These are phyloP conservation scores for Sipha flava DNA, from an alignment of 1,140 invertebrate genomes.

Conservation along the genomic window DNA sequence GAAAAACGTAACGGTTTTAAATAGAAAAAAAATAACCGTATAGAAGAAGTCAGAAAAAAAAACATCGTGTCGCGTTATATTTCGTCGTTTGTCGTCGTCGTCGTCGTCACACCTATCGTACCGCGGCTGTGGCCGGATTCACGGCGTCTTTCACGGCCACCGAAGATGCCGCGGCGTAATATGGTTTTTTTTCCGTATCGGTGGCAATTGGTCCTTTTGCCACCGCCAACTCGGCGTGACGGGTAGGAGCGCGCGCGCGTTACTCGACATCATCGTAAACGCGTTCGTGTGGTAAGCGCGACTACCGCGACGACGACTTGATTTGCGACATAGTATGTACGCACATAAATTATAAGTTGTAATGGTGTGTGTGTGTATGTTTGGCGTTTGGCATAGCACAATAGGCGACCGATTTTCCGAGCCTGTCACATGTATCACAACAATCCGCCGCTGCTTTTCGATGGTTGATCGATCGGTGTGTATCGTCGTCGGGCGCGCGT, in stretches of 20 bases:
- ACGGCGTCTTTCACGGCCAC: slow-evolving; percentile 22
- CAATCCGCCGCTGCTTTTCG: neutral
- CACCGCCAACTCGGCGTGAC: neutral
- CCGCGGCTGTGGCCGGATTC: slow-evolving; percentile 11
- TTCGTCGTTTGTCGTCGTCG: neutral
- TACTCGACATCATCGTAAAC: too few species aligned
- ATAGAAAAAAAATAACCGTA: neutral
- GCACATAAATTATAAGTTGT: too few species aligned
- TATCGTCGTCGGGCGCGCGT: neutral
- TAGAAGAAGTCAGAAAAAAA: neutral
- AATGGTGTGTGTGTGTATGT: too few species aligned
- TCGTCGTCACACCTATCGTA: neutral
- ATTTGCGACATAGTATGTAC: too few species aligned
- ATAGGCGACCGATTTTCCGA: slow-evolving; percentile 9
- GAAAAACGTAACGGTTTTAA: neutral
- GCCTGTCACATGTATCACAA: neutral
- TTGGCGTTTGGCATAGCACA: too few species aligned
- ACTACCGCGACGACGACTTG: too few species aligned
- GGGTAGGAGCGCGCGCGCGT: neutral
- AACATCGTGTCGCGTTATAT: neutral
- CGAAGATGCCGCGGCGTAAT: neutral
- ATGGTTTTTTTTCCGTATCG: neutral
- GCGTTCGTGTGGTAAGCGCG: too few species aligned
- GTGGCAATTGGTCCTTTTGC: neutral
- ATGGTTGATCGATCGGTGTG: neutral